Base-by-base conservation (phyloP, 2,113 vertebrate genomes). In the Cyphomyrus plagiostoma region DNA sequence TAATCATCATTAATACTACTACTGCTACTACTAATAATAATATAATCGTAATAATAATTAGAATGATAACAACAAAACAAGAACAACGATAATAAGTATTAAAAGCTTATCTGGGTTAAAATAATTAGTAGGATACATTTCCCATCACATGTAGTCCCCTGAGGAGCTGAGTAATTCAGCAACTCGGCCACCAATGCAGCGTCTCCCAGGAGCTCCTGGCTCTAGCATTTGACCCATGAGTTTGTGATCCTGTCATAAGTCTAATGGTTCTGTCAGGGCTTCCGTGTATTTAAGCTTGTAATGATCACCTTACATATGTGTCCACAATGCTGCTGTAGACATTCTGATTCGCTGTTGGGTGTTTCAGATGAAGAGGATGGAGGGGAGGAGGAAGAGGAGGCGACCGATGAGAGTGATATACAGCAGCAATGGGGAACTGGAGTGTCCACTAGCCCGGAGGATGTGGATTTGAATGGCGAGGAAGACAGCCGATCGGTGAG, bases 281-380 rank as follows among this genome's bases (percentile, higher is more conserved):
- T 13, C 70, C 15, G 30, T 0, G 3, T 77, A 77, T 17, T 77
- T 39, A 39, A 17, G 70, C 30, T 77, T 30, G 17, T 35, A 77
- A 39, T 39, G 39, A 7, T 19, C 30, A 15, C 35, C 35, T 77
- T 35, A 0, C 26, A 42, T 77, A 77, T 77, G 35, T 42, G 30
- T 77, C 17, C 30, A 17, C 35, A 80, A 7, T 42, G 35, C 0
- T 39, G 74, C 39, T n/a, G 11, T 19, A 82, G 45, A 46, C 8
- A 42, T 46, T 23, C 42, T 84, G 82, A 84, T 84, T 80, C 2
- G 21, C 85, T 50, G 48, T 46, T 3, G 26, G 35, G 70, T 52
- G 89, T 87, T 90, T 53, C 45, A 94, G 94, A 94, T 0, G 94
- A 92, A 0, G 88, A 94, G 0, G 92, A 93, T 1, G 89, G 92